Conservation (phyloP, 2,888 invertebrate genomes). For the Ommatoiulus sabulosus region DNA sequence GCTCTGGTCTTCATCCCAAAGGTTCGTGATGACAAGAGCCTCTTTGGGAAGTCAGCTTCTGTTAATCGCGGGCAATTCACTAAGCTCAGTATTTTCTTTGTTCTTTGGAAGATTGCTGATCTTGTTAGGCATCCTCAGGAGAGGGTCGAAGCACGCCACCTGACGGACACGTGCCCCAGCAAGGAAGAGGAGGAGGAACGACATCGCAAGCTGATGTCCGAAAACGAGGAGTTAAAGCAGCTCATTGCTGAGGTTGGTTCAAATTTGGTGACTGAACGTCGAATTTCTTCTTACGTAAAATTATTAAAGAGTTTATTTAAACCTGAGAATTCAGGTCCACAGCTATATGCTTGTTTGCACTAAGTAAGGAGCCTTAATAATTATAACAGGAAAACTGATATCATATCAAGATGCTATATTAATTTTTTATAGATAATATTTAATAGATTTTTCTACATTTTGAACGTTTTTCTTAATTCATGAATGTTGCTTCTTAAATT, state of each 20-base stretch:
- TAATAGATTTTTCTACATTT: too few relatives aligned
- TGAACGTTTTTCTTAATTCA: too few relatives aligned
- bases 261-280: too few relatives aligned
- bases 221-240: conserved; percentile 96
- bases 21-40: conserved; percentile 71
- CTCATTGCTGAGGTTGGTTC: conserved; percentile 86
- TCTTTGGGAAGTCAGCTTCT: not conserved
- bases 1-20: conserved; percentile 98
- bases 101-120: conserved; percentile 82
- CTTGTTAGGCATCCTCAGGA: conserved; percentile 89
- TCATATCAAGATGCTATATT: too few relatives aligned
- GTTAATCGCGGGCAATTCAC: not conserved
- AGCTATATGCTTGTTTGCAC: too few relatives aligned
- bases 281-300: too few relatives aligned
- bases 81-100: not conserved
- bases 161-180: conserved; percentile 68
- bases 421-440: too few relatives aligned
- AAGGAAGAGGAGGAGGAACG: conserved; percentile 94
- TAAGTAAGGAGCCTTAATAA: too few relatives aligned
- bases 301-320: too few relatives aligned
- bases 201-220: conserved; percentile 89
- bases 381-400: too few relatives aligned
- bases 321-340: too few relatives aligned
- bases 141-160: conserved; percentile 72
- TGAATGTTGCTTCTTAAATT: too few relatives aligned